Evolutionary conservation across 2,113 vertebrate genomes (phyloP).

Genomic region (Hystrix cristata): DNA sequence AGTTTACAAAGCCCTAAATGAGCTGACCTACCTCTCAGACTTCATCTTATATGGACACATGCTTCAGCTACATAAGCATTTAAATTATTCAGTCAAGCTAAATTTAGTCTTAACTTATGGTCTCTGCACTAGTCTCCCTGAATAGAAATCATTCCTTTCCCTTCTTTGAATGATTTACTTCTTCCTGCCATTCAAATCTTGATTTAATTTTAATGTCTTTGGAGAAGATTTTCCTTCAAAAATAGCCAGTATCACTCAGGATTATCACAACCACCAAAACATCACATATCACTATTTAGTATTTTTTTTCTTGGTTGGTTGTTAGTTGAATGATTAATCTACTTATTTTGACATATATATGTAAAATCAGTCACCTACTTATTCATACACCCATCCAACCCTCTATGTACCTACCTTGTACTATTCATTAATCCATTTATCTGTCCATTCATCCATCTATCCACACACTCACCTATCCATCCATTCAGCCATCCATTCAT

Average conservation of each 20-base stretch:
- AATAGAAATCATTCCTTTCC: background rate
- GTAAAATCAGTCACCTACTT: background rate
- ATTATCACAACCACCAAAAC: background rate
- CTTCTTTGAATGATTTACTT: background rate
- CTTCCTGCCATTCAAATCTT: conserved; percentile 2
- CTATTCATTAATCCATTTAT: background rate
- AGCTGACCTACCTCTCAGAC: background rate
- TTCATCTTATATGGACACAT: background rate
- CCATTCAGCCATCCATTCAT: background rate
- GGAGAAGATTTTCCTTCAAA: background rate
- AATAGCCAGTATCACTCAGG: background rate
- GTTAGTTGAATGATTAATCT: background rate
- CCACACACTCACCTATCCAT: background rate
- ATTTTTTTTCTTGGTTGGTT: background rate
- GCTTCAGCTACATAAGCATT: background rate
- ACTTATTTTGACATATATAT: background rate
- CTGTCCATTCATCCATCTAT: background rate
- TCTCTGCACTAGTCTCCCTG: background rate
- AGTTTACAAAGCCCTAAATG: background rate
- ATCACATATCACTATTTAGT: background rate
- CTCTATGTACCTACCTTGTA: background rate
- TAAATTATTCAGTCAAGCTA: conserved; percentile 3
- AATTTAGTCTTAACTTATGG: background rate
- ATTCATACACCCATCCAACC: background rate
- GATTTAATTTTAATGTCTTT: background rate